Conservation (phyloP, 2,113 vertebrate species). For the Phalacrocorax aristotelis region DNA sequence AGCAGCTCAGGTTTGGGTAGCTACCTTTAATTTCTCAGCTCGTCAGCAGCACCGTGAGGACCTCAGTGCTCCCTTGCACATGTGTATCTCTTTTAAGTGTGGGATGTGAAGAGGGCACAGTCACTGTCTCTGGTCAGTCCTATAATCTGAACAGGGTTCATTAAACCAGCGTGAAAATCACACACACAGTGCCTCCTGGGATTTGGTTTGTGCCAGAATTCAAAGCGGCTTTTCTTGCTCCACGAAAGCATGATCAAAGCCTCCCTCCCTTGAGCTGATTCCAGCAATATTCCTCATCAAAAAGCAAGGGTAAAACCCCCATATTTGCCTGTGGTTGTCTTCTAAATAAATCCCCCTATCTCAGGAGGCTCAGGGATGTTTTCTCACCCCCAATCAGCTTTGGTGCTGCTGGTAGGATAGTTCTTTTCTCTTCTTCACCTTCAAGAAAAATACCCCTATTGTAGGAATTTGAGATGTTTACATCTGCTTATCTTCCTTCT, state of each 20-base stretch:
- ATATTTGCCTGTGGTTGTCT: slow-evolving; percentile 47
- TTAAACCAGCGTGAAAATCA: not conserved
- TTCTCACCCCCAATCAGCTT: not conserved
- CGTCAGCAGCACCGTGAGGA: fast-evolving
- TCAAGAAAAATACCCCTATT: not conserved
- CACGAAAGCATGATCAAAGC: slow-evolving; percentile 31
- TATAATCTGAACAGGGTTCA: not conserved
- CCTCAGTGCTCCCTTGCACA: not conserved
- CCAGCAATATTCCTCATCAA: slow-evolving; percentile 51
- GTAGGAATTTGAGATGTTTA: slow-evolving; percentile 34
- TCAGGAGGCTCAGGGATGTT: slow-evolving; percentile 14
- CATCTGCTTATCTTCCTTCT: slow-evolving; percentile 28
- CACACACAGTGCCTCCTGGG: not conserved
- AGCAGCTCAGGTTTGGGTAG: not conserved
- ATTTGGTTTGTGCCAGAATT: slow-evolving; percentile 10
- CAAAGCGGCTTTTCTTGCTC: slow-evolving; percentile 28
- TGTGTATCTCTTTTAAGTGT: not conserved
- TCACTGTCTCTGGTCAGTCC: not conserved
- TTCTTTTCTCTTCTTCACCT: slow-evolving; percentile 16
- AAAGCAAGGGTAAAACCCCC: not conserved
- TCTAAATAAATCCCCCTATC: slow-evolving; percentile 45
- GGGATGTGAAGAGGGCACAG: fast-evolving
- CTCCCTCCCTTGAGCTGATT: slow-evolving; percentile 20
- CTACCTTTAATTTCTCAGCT: not conserved
- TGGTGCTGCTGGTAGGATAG: not conserved